Evolutionary conservation across 2,113 vertebrate genomes (phyloP).

Genomic region (Callithrix jacchus): DNA sequence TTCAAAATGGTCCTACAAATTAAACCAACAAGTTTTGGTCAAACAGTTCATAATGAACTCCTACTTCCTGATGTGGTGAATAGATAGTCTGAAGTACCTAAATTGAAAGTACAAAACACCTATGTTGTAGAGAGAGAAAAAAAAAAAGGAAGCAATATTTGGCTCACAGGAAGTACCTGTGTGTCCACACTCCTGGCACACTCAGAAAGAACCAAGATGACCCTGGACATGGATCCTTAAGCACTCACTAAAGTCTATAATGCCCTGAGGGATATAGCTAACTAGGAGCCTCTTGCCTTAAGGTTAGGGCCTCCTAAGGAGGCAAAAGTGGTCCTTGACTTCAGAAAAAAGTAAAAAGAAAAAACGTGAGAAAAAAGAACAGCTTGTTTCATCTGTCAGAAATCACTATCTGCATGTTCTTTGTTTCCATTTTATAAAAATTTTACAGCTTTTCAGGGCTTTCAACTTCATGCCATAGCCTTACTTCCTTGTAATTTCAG

Average conservation of each 20-base stretch:
- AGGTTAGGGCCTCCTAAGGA: not conserved
- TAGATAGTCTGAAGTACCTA: not conserved
- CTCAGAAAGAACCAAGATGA: not conserved
- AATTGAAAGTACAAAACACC: not conserved
- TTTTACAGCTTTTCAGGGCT: not conserved
- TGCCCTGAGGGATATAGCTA: not conserved
- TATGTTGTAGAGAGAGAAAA: not conserved
- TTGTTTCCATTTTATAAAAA: not conserved
- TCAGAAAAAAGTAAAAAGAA: not conserved
- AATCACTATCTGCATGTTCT: not conserved
- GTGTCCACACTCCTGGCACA: fast-evolving
- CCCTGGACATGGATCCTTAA: not conserved
- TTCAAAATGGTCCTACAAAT: not conserved
- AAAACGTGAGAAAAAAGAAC: not conserved
- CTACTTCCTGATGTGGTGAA: not conserved
- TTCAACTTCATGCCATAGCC: not conserved
- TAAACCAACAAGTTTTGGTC: not conserved
- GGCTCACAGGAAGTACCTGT: not conserved
- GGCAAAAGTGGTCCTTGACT: not conserved
- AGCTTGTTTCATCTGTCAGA: not conserved
- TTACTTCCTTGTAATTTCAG: not conserved
- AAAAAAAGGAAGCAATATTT: not conserved
- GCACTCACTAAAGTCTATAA: not conserved
- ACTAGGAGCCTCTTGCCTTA: not conserved
- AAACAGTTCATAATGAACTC: not conserved